phyloP scores from a whole-genome alignment of 2,797 vertebrate genomes.

The Urocyon cinereoargenteus region DNA sequence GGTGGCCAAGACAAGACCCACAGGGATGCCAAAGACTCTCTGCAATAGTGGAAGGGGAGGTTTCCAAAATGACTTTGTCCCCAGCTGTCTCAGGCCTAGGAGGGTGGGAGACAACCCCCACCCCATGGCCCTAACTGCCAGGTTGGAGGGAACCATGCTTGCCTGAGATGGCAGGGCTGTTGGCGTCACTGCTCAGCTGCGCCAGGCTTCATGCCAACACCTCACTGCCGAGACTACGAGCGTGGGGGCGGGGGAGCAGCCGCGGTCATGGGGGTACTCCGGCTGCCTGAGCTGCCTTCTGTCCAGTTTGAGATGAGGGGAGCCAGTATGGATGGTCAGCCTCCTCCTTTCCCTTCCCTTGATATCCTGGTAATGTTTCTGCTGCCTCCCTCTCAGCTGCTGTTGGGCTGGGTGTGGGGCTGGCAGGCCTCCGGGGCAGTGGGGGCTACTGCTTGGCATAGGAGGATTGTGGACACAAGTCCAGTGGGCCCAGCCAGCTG shows the following conservation, averaged over 20 bases:
- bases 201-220: slow-evolving; percentile 67
- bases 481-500: slow-evolving; percentile 56
- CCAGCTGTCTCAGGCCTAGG: slow-evolving; percentile 4
- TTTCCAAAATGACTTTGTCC: neutral
- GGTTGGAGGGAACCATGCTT: slow-evolving; percentile 55
- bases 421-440: slow-evolving; percentile 39
- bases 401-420: neutral
- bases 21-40: neutral
- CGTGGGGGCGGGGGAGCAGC: neutral
- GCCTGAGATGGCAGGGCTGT: slow-evolving; percentile 59
- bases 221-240: slow-evolving; percentile 56
- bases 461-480: slow-evolving; percentile 58
- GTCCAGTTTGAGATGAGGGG: slow-evolving; percentile 24
- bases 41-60: neutral
- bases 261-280: neutral
- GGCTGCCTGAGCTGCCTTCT: slow-evolving; percentile 47
- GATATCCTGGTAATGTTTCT: neutral
- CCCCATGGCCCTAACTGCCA: neutral
- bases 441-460: neutral
- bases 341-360: slow-evolving; percentile 41
- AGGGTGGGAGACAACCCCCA: neutral
- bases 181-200: slow-evolving; percentile 74
- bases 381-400: neutral
- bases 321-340: neutral
- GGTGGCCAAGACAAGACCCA: neutral